Conservation (phyloP, 2,113 vertebrate species). For the Lepus americanus region DNA sequence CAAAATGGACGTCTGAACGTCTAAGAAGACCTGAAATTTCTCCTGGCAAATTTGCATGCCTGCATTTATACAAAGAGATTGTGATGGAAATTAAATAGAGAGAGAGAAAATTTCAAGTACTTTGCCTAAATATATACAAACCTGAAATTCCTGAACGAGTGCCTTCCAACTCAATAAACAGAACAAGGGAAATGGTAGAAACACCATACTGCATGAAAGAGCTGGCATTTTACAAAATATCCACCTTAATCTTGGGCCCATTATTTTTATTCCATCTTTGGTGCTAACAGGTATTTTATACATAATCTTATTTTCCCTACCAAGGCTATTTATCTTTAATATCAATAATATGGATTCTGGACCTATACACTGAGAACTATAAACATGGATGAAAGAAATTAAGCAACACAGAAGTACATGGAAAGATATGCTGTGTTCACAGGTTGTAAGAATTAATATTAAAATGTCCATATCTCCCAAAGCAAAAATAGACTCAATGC, state of each 20-base stretch:
- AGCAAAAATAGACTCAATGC: background rate
- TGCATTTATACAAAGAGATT: background rate
- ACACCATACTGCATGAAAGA: background rate
- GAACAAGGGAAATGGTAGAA: background rate
- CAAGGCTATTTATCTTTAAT: background rate
- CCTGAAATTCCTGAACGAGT: background rate
- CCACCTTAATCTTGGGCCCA: background rate
- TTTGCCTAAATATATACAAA: slow-evolving; percentile 52
- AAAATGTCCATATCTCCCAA: background rate
- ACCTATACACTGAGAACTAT: background rate
- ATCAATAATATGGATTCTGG: background rate
- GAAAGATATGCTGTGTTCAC: background rate
- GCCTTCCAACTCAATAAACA: background rate
- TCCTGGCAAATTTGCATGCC: background rate
- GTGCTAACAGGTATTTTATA: slow-evolving; percentile 42
- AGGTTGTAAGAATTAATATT: background rate
- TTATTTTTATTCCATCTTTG: slow-evolving; percentile 19
- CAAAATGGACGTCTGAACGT: slow-evolving; percentile 41
- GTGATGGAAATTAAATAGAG: background rate
- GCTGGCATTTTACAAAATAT: background rate
- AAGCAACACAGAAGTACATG: background rate
- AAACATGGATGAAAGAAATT: background rate
- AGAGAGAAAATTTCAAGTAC: slow-evolving; percentile 26
- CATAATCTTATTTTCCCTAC: background rate
- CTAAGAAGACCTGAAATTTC: slow-evolving; percentile 8